phyloP scores from a whole-genome alignment of 2,113 vertebrate species.

The Ameiurus melas region DNA sequence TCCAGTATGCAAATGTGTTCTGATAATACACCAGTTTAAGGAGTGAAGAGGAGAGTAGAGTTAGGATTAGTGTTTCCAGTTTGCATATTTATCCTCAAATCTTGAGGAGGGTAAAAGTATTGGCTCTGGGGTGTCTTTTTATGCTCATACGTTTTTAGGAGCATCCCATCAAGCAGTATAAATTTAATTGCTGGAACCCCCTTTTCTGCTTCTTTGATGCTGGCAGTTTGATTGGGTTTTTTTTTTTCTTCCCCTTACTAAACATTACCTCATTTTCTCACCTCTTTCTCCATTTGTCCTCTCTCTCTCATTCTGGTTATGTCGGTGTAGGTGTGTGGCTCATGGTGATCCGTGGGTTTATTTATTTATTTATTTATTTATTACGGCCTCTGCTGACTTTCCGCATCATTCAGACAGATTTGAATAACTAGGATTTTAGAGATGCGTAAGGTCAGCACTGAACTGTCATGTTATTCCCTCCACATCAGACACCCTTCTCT shows the following conservation, averaged over 20 bases:
- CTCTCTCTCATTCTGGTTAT: background rate
- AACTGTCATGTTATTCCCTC: constrained; percentile 63
- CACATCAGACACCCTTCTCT: constrained; percentile 86
- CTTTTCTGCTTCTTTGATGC: background rate
- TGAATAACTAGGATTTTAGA: background rate
- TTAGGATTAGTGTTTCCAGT: too few species aligned
- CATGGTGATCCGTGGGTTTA: constrained; percentile 12
- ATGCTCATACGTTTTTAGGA: background rate
- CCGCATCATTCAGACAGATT: constrained; percentile 32
- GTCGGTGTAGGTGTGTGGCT: constrained; percentile 14
- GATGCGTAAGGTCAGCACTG: constrained; percentile 27
- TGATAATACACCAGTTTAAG: too few species aligned
- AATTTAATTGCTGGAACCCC: background rate
- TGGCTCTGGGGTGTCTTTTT: background rate
- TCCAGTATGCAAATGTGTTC: too few species aligned
- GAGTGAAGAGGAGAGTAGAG: too few species aligned
- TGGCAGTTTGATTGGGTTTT: background rate
- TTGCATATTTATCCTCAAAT: too few species aligned
- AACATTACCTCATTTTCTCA: background rate
- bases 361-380: constrained; percentile 34
- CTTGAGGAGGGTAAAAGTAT: background rate
- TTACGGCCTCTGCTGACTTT: constrained; percentile 72
- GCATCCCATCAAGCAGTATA: background rate
- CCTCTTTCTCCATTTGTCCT: background rate
- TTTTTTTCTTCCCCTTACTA: background rate